Base-by-base conservation (phyloP, 2,888 invertebrate species). In the Parthenolecanium corni region DNA sequence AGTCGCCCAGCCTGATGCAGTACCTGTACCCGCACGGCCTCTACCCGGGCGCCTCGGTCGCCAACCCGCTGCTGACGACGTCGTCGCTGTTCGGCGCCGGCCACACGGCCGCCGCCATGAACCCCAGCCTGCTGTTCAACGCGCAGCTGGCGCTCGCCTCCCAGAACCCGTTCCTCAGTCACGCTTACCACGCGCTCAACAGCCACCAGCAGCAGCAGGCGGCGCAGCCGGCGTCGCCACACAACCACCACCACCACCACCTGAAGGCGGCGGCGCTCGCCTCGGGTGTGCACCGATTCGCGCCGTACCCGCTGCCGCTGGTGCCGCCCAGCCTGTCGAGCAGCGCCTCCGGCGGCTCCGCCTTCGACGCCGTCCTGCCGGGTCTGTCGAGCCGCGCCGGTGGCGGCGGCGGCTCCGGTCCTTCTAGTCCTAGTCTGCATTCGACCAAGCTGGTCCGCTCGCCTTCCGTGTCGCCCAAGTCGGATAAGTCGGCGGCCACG, bases 281-380 rank as follows among this genome's bases (percentile, higher is more conserved):
- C 80, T 52, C 84, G 84, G 20, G 82, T 66, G 82, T 84, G 64
- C 87, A 87, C 73, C 79, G 93, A 72, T 94, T 91, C 74, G 85
- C 91, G 65, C 93, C 94, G 62, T 94, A 94, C 77, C 86, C 88
- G 62, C 75, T 92, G 69, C 89, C 89, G 1, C 25, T 66, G 14
- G 61, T 63, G 9, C 62, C 64, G 42, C 65, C 58, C 20, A 64
- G 66, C n/a, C 66, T 68, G 20, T 68, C 67, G 12, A 65, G 66
- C 25, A 72, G 73, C 65, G 77, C 84, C 18, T 83, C 68, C 11
- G 62, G 84, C 68, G 88, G 88, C 1, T 89, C 89, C 38, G 91
- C 90, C 62, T 91, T 91, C 74, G 91, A 91, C 76, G 89, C 89
- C 57, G 90, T 91, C 20, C 89, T 89, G 16, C 90, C 90, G 2